A percentile compares a stretch with the other conserved stretches of the same genome.
Conservation (phyloP, 2,113 vertebrate genomes). For the Chloropsis hardwickii region DNA sequence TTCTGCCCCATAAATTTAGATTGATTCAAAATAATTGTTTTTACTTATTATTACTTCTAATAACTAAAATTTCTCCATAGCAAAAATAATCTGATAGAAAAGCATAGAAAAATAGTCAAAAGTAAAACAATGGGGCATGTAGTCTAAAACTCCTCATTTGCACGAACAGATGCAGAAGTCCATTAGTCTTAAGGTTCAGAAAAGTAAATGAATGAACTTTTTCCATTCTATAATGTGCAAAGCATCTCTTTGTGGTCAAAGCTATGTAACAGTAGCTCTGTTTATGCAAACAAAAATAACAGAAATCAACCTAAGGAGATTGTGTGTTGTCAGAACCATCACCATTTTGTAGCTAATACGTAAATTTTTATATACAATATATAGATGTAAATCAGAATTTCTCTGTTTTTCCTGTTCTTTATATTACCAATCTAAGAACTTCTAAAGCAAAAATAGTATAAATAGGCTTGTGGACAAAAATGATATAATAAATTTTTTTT, state of each 20-base stretch:
- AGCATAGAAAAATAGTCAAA: background rate
- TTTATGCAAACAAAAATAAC: slow-evolving; percentile 25
- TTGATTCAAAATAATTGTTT: background rate
- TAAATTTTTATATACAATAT: background rate
- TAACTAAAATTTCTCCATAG: background rate
- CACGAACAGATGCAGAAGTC: background rate
- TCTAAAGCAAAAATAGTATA: background rate
- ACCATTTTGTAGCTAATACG: background rate
- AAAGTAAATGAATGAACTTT: background rate
- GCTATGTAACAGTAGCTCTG: background rate
- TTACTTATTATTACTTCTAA: background rate
- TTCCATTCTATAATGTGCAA: background rate
- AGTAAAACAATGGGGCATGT: background rate
- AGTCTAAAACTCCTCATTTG: background rate
- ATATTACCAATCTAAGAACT: background rate
- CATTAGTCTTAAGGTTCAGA: background rate
- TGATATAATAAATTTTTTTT: background rate
- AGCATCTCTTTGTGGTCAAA: background rate
- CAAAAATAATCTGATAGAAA: background rate
- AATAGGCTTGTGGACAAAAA: background rate
- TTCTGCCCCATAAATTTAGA: background rate
- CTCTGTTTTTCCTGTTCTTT: background rate
- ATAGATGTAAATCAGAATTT: background rate
- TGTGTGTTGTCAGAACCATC: background rate
- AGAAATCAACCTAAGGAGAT: background rate